These are phyloP conservation scores for Palythoa caribaeorum DNA, from an alignment of 92 coral and sea anemone species.

Conservation along the genomic window DNA sequence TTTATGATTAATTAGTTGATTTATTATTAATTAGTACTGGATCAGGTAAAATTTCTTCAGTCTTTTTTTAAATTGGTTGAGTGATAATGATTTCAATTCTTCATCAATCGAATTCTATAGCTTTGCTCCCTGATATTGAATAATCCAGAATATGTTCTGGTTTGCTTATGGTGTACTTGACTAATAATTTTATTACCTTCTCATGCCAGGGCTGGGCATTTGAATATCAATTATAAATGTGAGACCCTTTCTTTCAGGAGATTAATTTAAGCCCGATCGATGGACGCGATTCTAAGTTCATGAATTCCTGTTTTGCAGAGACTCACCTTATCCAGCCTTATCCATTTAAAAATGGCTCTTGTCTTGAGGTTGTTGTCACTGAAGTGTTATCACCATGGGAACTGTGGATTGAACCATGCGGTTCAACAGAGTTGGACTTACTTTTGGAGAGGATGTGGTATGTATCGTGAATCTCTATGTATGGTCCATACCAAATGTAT, in stretches of 20 bases:
- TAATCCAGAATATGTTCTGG: no score
- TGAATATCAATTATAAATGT: no score
- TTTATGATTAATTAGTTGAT: no score
- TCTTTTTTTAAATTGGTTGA: no score
- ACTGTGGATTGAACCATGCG: conserved; percentile 90
- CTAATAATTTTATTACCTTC: no score
- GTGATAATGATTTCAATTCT: no score
- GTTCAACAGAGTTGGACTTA: conserved; percentile 76
- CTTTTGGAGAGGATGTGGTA: conserved; percentile 98
- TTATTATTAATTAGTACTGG: no score
- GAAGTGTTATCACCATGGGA: conserved; percentile 96
- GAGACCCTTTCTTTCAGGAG: background rate
- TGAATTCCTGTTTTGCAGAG: conserved; percentile 5
- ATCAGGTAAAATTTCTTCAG: no score
- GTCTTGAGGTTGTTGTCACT: conserved; percentile 88
- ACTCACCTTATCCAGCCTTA: conserved; percentile 69
- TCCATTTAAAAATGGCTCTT: conserved; percentile 76
- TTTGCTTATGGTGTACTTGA: no score
- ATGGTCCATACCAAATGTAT: background rate
- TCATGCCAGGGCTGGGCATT: no score
- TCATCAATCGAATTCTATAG: no score
- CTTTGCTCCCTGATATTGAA: no score
- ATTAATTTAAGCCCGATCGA: background rate
- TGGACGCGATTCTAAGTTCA: background rate
- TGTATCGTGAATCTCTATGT: conserved; percentile 19